These are phyloP conservation scores for Laticauda laticaudata DNA, from an alignment of 2,113 vertebrate species.

Conservation along the genomic window DNA sequence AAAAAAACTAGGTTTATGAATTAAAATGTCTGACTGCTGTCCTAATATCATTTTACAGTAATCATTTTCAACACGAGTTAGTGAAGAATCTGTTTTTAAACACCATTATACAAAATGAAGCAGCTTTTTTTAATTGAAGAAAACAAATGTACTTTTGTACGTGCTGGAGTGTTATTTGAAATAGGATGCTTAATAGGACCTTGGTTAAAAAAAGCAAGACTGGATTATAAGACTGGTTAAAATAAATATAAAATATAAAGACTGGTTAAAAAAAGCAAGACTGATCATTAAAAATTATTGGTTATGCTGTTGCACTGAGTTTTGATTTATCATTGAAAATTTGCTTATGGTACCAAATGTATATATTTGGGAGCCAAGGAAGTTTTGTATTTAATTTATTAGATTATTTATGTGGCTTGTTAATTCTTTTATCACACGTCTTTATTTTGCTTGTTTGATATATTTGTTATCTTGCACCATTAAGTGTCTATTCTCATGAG, in stretches of 20 bases:
- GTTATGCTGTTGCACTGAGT: background rate
- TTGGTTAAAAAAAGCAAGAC: background rate
- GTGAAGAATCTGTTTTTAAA: background rate
- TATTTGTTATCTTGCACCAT: background rate
- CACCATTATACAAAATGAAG: background rate
- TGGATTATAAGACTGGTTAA: too few species aligned
- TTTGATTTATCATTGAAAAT: background rate
- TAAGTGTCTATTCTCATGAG: constrained; percentile 3
- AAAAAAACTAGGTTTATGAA: background rate
- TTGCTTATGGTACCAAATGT: background rate
- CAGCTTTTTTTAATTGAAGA: background rate
- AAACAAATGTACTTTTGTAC: background rate
- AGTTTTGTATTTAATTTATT: background rate
- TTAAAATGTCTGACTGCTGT: background rate
- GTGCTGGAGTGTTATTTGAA: background rate
- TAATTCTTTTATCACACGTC: background rate
- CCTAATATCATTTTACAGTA: background rate
- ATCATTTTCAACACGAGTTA: background rate
- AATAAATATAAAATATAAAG: too few species aligned
- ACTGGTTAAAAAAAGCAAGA: too few species aligned
- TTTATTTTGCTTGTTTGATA: background rate
- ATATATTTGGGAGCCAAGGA: background rate
- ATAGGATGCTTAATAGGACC: background rate
- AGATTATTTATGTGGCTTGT: background rate
- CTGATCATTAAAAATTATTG: background rate